phyloP scores from a whole-genome alignment of 2,113 vertebrate species.

The Toxotes jaculatrix region DNA sequence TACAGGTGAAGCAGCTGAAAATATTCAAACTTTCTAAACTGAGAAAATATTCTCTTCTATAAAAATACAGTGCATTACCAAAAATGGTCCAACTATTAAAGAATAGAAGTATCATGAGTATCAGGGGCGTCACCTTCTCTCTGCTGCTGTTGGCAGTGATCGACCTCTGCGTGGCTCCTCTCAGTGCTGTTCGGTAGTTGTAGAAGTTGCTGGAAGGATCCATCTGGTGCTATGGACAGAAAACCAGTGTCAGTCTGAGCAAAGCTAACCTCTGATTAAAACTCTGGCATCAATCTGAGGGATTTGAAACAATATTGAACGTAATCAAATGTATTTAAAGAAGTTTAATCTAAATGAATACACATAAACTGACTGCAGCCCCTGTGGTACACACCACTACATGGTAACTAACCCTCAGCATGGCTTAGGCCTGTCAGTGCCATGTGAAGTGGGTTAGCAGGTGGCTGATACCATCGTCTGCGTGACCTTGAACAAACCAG shows the following conservation, averaged over 20 bases:
- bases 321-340: too few species aligned
- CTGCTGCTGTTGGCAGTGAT: constrained; percentile 93
- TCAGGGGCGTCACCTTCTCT: constrained; percentile 88
- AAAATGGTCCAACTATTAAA: too few species aligned
- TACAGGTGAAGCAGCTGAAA: too few species aligned
- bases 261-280: too few species aligned
- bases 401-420: not conserved
- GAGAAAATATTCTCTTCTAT: too few species aligned
- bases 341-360: too few species aligned
- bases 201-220: constrained; percentile 98
- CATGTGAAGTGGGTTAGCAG: not conserved
- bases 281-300: too few species aligned
- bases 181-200: constrained; percentile 94
- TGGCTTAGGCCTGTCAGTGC: not conserved
- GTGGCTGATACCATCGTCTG: not conserved
- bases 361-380: too few species aligned
- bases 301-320: too few species aligned
- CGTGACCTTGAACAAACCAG: constrained; percentile 1
- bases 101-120: too few species aligned
- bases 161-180: constrained; percentile 93
- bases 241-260: not conserved
- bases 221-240: constrained; percentile 91
- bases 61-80: too few species aligned
- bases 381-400: not conserved
- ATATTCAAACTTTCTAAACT: too few species aligned